Conservation (phyloP, 2,797 vertebrate genomes). For the Neosilurus hyrtlii region DNA sequence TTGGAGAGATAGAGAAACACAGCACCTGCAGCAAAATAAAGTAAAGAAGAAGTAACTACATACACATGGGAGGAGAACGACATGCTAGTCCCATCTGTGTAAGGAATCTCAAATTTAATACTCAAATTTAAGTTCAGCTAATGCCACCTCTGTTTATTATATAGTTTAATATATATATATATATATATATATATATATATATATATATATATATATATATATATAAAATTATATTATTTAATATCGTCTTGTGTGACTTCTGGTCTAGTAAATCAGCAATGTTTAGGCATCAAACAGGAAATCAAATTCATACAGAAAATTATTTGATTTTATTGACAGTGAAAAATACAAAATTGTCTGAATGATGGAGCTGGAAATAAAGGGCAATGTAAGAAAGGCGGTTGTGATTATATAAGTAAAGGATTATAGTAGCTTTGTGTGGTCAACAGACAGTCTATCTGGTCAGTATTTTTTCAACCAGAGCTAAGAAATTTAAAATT, state of each 20-base stretch:
- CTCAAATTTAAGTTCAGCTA: background rate
- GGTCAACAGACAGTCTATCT: slow-evolving; percentile 3
- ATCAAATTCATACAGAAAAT: background rate
- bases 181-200: background rate
- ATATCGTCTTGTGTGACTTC: no score
- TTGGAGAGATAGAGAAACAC: slow-evolving; percentile 3
- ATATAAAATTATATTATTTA: no score
- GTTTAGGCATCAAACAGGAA: background rate
- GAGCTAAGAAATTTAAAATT: background rate
- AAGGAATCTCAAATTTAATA: background rate
- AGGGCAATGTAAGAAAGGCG: background rate
- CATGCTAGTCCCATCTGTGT: background rate
- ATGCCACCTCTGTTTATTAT: background rate
- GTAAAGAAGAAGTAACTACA: slow-evolving; percentile 26
- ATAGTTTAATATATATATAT: background rate
- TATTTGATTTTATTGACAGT: background rate
- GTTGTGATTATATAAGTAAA: slow-evolving; percentile 2
- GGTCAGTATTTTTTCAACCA: no score
- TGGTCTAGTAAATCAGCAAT: background rate
- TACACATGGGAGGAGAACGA: background rate
- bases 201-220: no score
- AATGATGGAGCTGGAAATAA: background rate
- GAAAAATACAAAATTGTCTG: background rate
- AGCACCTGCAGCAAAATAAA: slow-evolving; percentile 40
- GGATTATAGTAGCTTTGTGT: slow-evolving; percentile 23